phyloP scores from a whole-genome alignment of 1,140 invertebrate genomes.

The Sarcophaga bullata region DNA sequence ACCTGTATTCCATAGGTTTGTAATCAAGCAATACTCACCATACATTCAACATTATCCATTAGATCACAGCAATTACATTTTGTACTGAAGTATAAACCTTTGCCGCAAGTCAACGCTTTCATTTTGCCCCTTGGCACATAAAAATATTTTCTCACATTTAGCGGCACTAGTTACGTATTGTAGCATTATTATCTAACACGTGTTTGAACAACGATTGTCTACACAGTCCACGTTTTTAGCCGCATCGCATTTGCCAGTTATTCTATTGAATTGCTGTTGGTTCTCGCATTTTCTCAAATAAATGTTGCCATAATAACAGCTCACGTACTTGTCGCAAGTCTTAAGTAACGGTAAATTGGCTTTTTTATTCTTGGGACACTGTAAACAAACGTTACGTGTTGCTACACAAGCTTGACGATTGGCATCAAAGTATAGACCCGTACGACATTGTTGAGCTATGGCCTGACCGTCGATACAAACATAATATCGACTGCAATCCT shows the following conservation, averaged over 20 bases:
- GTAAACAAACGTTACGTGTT: neutral
- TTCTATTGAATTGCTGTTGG: conserved; percentile 40
- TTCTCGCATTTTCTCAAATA: conserved; percentile 26
- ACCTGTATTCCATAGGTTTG: too few relatives aligned
- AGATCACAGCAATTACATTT: conserved; percentile 34
- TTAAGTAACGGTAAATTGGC: neutral
- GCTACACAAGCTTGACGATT: conserved; percentile 11
- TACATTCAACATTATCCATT: conserved; percentile 29
- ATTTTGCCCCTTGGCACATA: conserved; percentile 39
- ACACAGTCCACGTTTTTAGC: conserved; percentile 43
- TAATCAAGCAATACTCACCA: conserved; percentile 13
- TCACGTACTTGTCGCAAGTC: conserved; percentile 44
- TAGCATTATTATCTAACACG: neutral
- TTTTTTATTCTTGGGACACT: neutral
- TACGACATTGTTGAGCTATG: conserved; percentile 21
- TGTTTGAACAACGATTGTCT: conserved; percentile 37
- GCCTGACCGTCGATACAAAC: conserved; percentile 26
- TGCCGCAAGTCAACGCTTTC: neutral
- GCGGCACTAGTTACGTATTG: conserved; percentile 30
- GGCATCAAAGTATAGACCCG: conserved; percentile 34
- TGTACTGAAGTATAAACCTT: conserved; percentile 36
- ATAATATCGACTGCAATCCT: conserved; percentile 35
- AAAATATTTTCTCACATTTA: conserved; percentile 35
- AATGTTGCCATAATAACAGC: conserved; percentile 35
- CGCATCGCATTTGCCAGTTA: conserved; percentile 31